These are phyloP conservation scores for zebrafish (Danio rerio) DNA, from an alignment of 2,113 vertebrate species.

Conservation along the genomic window DNA sequence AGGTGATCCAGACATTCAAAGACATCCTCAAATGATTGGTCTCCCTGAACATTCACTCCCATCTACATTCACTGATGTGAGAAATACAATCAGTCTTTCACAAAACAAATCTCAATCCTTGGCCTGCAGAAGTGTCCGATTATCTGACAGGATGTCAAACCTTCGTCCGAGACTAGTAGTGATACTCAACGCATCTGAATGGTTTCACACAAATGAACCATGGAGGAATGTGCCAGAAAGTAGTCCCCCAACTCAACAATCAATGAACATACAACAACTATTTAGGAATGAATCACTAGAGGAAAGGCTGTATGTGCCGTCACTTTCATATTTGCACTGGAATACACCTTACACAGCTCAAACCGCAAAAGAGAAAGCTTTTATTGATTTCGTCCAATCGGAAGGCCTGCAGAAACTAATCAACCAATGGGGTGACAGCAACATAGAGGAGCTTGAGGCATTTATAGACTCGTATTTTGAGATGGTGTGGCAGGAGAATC, in stretches of 20 bases:
- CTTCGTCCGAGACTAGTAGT: neutral
- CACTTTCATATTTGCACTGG: slow-evolving; percentile 45
- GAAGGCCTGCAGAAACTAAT: slow-evolving; percentile 64
- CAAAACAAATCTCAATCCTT: neutral
- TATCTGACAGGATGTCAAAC: neutral
- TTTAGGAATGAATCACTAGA: slow-evolving; percentile 12
- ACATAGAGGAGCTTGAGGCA: slow-evolving; percentile 72
- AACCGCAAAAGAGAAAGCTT: slow-evolving; percentile 52
- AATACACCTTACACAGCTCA: neutral
- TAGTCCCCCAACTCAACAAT: slow-evolving; percentile 22
- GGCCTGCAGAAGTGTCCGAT: neutral
- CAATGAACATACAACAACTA: slow-evolving; percentile 3
- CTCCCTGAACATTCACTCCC: neutral
- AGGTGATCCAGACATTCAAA: neutral
- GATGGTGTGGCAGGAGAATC: slow-evolving; percentile 64
- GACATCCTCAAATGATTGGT: slow-evolving; percentile 8
- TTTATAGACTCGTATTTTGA: slow-evolving; percentile 74
- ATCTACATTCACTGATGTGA: neutral
- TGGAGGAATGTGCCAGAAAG: neutral
- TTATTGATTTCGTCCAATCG: slow-evolving; percentile 49
- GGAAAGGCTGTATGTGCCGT: neutral
- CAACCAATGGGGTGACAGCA: slow-evolving; percentile 68
- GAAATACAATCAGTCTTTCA: neutral
- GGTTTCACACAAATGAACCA: slow-evolving; percentile 14
- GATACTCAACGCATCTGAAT: slow-evolving; percentile 33